Evolutionary conservation across 2,113 vertebrate species (phyloP).

Genomic region (Rhinolophus sinicus): DNA sequence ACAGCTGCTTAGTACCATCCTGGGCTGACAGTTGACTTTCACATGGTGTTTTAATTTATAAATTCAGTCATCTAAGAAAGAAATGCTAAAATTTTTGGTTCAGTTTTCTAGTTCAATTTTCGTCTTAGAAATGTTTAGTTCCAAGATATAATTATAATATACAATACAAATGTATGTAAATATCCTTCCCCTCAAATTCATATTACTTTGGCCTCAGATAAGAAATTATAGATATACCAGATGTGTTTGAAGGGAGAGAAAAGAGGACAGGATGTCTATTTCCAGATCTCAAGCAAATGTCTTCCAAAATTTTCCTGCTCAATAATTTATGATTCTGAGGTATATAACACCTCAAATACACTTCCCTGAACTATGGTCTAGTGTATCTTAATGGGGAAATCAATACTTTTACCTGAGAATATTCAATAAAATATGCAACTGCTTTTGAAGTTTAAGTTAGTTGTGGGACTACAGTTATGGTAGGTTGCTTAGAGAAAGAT

Average conservation of each 20-base stretch:
- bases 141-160: neutral
- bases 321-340: neutral
- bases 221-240: neutral
- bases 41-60: neutral
- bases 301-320: neutral
- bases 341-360: neutral
- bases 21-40: neutral
- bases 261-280: neutral
- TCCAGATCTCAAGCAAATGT: neutral
- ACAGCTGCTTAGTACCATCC: neutral
- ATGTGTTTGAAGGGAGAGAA: neutral
- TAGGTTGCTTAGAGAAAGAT: neutral
- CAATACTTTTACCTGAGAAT: neutral
- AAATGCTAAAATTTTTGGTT: neutral
- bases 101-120: neutral
- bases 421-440: neutral
- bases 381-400: neutral
- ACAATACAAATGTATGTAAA: neutral
- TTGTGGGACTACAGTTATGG: neutral
- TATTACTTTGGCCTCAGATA: neutral
- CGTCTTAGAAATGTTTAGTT: neutral
- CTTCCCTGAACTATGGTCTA: neutral
- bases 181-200: neutral
- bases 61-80: neutral
- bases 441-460: neutral